Conservation (phyloP, 2,113 vertebrate genomes). For the Lanius collurio region DNA sequence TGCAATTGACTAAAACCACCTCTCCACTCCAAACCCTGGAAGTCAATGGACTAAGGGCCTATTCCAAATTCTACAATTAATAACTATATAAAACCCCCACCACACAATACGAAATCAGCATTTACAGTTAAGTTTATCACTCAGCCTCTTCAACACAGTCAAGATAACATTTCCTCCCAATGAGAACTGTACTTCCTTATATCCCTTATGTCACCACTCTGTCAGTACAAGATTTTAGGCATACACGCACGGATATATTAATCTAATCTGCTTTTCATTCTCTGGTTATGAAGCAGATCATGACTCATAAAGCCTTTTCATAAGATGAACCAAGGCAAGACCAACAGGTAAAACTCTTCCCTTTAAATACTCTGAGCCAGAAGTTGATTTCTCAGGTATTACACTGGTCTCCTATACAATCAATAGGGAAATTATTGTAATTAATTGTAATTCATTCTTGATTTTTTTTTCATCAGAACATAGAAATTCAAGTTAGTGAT, state of each 20-base stretch:
- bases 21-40: not conserved
- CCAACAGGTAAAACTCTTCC: not conserved
- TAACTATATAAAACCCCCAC: not conserved
- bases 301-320: not conserved
- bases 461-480: not conserved
- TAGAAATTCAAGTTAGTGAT: not conserved
- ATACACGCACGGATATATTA: not conserved
- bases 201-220: not conserved
- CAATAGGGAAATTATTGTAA: not conserved
- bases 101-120: not conserved
- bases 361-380: not conserved
- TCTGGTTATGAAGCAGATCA: not conserved
- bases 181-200: not conserved
- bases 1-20: not conserved
- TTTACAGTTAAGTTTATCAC: not conserved
- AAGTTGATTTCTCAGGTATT: not conserved
- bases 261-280: not conserved
- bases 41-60: not conserved
- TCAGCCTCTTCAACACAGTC: not conserved
- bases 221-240: not conserved
- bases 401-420: not conserved
- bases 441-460: not conserved
- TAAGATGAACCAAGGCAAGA: not conserved
- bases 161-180: not conserved
- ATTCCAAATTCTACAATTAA: not conserved